Conservation (phyloP, 1,140 invertebrate genomes). For the Prorops nasuta region DNA sequence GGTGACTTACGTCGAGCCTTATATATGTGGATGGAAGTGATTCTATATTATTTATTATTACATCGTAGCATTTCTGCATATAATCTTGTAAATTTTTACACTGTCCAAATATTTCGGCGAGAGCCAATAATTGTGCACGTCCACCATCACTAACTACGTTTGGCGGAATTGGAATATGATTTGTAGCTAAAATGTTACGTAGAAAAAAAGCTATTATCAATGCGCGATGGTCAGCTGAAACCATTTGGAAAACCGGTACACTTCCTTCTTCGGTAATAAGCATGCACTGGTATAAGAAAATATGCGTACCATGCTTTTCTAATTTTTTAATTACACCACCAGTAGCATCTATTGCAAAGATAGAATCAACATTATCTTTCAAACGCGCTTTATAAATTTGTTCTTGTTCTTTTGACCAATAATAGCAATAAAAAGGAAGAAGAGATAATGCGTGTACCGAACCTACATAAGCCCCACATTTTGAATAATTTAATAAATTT, state of each 20-base stretch:
- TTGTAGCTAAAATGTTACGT: slow-evolving; percentile 10
- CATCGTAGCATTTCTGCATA: slow-evolving; percentile 15
- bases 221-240: slow-evolving; percentile 15
- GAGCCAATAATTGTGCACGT: slow-evolving; percentile 12
- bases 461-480: slow-evolving; percentile 4
- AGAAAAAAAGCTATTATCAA: slow-evolving; percentile 14
- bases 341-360: slow-evolving; percentile 16
- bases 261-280: slow-evolving; percentile 12
- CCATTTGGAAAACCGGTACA: slow-evolving; percentile 20
- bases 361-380: slow-evolving; percentile 11
- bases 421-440: neutral
- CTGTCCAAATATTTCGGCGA: slow-evolving; percentile 11
- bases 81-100: slow-evolving; percentile 11
- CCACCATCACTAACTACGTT: slow-evolving; percentile 15
- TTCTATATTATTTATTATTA: neutral
- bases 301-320: neutral
- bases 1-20: slow-evolving; percentile 13
- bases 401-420: slow-evolving; percentile 10
- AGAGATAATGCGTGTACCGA: neutral
- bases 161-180: slow-evolving; percentile 6
- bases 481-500: neutral
- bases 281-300: slow-evolving; percentile 20
- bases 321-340: slow-evolving; percentile 11
- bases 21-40: slow-evolving; percentile 11
- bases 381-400: slow-evolving; percentile 17